Evolutionary conservation across 1,140 invertebrate species (phyloP).

Genomic region (Cotesia chilonis): DNA sequence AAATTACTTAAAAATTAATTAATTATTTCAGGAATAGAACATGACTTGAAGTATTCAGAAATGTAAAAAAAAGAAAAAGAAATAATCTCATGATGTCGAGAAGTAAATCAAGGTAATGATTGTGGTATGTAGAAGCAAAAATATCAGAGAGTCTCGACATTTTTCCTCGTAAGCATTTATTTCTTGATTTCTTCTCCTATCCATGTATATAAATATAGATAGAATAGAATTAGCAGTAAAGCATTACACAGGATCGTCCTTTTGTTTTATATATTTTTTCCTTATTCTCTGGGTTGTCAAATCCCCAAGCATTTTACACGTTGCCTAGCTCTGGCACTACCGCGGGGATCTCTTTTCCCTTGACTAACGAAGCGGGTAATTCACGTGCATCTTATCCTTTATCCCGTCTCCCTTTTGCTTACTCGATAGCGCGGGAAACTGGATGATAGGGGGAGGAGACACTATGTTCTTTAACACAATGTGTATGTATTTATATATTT

Average conservation of each 20-base stretch:
- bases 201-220: too few relatives aligned
- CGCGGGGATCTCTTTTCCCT: background rate
- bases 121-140: slow-evolving; percentile 30
- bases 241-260: background rate
- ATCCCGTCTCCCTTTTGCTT: background rate
- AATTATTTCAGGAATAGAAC: too few relatives aligned
- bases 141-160: slow-evolving; percentile 32
- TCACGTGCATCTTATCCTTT: slow-evolving; percentile 9
- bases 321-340: background rate
- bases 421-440: background rate
- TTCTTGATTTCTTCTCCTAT: slow-evolving; percentile 27
- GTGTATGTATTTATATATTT: background rate
- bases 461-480: background rate
- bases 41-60: too few relatives aligned
- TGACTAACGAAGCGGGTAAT: slow-evolving; percentile 33
- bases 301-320: slow-evolving; percentile 12
- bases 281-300: slow-evolving; percentile 6
- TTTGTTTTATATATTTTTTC: background rate
- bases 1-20: too few relatives aligned
- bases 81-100: slow-evolving; percentile 23
- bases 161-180: slow-evolving; percentile 36
- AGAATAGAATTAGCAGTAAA: too few relatives aligned
- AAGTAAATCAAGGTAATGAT: slow-evolving; percentile 34
- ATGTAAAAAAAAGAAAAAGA: background rate
- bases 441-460: background rate